Conservation (phyloP, 30 jellyfish, hydroid and myxozoan genomes). For the Sanderia malayensis region DNA sequence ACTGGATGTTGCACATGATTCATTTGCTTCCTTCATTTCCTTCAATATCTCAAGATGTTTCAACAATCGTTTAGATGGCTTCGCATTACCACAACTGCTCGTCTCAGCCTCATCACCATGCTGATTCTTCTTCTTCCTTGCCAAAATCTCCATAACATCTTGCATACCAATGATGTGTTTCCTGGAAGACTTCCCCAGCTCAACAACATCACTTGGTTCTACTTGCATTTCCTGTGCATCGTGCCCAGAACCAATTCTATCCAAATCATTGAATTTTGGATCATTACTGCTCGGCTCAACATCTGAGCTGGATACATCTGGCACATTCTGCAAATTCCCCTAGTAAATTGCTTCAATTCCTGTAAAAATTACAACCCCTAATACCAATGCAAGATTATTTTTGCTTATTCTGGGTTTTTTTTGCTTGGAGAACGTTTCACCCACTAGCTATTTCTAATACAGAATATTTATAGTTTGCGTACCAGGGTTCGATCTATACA, state of each 20-base stretch:
- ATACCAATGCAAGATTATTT: too few relatives aligned
- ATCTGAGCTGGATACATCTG: constrained; percentile 29
- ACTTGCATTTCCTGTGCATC: not conserved
- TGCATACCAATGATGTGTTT: not conserved
- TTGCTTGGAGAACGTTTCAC: too few relatives aligned
- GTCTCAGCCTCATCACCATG: not conserved
- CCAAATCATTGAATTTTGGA: constrained; percentile 9
- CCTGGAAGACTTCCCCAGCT: not conserved
- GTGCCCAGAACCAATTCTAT: not conserved
- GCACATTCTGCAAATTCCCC: too few relatives aligned
- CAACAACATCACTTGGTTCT: not conserved
- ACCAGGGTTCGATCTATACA: too few relatives aligned
- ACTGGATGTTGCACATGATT: not conserved
- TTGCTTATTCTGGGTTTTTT: too few relatives aligned
- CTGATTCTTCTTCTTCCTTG: not conserved
- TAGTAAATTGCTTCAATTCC: too few relatives aligned
- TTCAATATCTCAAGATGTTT: not conserved
- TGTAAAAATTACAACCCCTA: too few relatives aligned
- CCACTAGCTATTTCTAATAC: too few relatives aligned
- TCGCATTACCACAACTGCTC: not conserved
- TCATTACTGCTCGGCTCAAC: constrained; percentile 34
- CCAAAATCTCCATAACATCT: not conserved
- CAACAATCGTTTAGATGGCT: not conserved
- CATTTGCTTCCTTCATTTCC: not conserved
- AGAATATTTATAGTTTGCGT: too few relatives aligned